Base-by-base conservation (phyloP, 2,888 invertebrate species). In the Myopa tessellatipennis region DNA sequence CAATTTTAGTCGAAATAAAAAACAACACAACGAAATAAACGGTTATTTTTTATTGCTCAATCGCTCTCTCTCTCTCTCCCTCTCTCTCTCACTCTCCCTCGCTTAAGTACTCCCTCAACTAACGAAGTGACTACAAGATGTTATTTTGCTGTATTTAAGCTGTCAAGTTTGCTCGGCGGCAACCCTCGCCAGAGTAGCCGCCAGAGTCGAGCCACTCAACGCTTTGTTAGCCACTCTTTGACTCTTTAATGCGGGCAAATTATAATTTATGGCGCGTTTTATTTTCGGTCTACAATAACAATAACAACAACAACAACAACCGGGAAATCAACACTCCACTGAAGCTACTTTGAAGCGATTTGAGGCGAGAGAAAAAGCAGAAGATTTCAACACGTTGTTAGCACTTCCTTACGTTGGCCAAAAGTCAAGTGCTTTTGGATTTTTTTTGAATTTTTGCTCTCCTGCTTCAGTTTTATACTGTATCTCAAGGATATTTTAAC, bases 221-320 rank as follows among this genome's bases (percentile, higher is more conserved):
- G 38, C 55, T 40, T 67, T 69, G 55, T 60, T 75, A 69, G 75
- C 69, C 75, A 75, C 75, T 75, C 71, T 50, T 38, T 78, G 75
- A 73, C 76, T 76, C 79, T 76, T 79, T 79, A 79, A 79, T 67
- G 77, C 79, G 55, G 58, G 71, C 71, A 77, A 79, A 79, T 79
- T 79, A 79, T 78, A 79, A 79, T 79, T 79, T 79, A 79, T 79
- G 78, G 72, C 61, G 45, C 70, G 52, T 79, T 79, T 79, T 79
- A 79, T 78, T 69, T 78, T 72, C 68, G 34, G 40, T 40, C 67
- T 36, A 40, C 67, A 58, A 55, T 6, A 58, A 67, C 18, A 55
- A n/a, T 16, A 50, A 40, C 26, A 45, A 52, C 52, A 34, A 36
- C 12, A 18, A 26, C 50, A 52, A 14, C 26, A 26, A 26, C 26